Base-by-base conservation (phyloP, 2,113 vertebrate genomes). In the Apaloderma vittatum region DNA sequence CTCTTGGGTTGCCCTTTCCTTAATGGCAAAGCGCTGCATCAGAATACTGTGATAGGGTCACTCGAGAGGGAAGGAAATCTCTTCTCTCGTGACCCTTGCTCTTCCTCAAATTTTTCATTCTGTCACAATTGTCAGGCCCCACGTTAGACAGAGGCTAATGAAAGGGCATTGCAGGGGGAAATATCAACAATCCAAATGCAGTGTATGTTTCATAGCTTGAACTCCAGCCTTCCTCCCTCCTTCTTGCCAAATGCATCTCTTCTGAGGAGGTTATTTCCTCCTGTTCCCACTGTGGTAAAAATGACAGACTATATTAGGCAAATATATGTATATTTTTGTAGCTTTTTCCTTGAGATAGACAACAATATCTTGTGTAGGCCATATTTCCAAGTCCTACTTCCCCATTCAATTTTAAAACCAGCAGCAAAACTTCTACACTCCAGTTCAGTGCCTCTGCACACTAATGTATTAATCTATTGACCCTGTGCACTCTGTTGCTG, bases 1-100 rank as follows among this genome's bases (percentile, higher is more conserved):
- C 94, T 96, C 91, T 95, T 94, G 87, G 97, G 97, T 97, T 98
- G 95, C 94, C 96, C 94, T 97, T 97, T 96, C 91, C 94, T 97
- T 97, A 97, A 97, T 94, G 85, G 94, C 86, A 57, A 76, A 95
- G 73, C 10, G 21, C 82, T 84, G 91, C 86, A 96, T 94, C 75
- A 93, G 89, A 96, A 89, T 88, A 63, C 70, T 54, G 55, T 85
- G 62, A 90, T 92, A 67, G 93, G 93, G 87, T 96, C 96, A 97
- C 85, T 58, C 63, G 74, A 92, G 96, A 96, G 88, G 58, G 95
- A 72, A 78, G 70, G 80, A 96, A 96, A 91, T 94, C 77, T 93
- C 17, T 91, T 94, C 93, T 96, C 86, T 86, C 24, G 1, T 89
- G 75, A 93, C 94, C 96, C 93, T 58, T 20, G 15, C 62, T 97